Percentiles rank a stretch among this genome's conserved stretches.
Conservation (phyloP, 1,140 invertebrate genomes). For the Drosophila chauvacae region DNA sequence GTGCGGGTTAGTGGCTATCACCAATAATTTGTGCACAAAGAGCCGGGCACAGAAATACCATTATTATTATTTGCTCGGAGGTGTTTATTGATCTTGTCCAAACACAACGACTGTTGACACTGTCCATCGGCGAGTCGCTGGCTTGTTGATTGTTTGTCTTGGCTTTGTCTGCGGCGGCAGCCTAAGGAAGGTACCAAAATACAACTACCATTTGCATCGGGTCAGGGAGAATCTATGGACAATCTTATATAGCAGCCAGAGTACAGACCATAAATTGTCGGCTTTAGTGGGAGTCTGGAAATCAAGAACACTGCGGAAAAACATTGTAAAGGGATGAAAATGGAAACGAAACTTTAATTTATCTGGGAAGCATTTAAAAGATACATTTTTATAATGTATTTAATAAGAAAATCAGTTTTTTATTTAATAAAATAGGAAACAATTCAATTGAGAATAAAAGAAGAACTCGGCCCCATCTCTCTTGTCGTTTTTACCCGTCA, state of each 20-base stretch:
- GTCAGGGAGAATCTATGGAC: constrained; percentile 20
- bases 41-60: constrained; percentile 26
- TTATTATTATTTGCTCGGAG: constrained; percentile 55
- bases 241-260: constrained; percentile 39
- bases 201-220: constrained; percentile 39
- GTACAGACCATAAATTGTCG: constrained; percentile 68
- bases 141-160: constrained; percentile 52
- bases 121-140: constrained; percentile 21
- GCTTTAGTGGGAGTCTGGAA: constrained; percentile 63
- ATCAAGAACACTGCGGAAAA: not conserved
- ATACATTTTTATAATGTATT: not conserved
- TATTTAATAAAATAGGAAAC: not conserved
- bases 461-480: not conserved
- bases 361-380: too few relatives aligned
- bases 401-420: not conserved
- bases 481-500: not conserved
- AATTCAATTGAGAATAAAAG: not conserved
- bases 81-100: constrained; percentile 51
- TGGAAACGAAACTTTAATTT: not conserved
- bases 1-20: constrained; percentile 30
- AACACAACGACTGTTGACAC: constrained; percentile 40
- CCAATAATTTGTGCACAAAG: constrained; percentile 58
- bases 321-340: not conserved
- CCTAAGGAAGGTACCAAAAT: constrained; percentile 38
- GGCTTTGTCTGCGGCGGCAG: constrained; percentile 31